Percentiles rank a stretch among this genome's conserved stretches.
Conservation (phyloP, 2,888 invertebrate species). For the Rhagonycha lutea region DNA sequence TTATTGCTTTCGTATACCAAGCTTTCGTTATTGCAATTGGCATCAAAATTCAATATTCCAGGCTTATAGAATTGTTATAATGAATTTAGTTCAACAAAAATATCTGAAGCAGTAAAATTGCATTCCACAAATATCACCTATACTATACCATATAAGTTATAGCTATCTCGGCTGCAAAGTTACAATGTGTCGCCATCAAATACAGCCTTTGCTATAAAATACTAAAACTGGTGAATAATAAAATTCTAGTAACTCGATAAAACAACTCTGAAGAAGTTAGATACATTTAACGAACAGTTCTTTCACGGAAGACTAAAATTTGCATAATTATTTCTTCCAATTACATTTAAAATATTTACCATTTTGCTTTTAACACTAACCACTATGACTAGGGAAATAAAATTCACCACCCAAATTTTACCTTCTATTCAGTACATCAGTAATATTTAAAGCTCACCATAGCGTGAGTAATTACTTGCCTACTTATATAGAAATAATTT, state of each 20-base stretch:
- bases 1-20: neutral
- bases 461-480: too few relatives aligned
- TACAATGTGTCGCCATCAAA: neutral
- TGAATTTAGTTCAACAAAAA: neutral
- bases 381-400: too few relatives aligned
- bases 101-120: neutral
- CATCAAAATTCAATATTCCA: neutral
- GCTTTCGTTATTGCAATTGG: neutral
- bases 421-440: too few relatives aligned
- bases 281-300: neutral
- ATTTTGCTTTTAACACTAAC: too few relatives aligned
- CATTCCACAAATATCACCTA: neutral
- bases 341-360: too few relatives aligned
- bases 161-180: neutral
- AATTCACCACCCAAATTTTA: too few relatives aligned
- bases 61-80: neutral
- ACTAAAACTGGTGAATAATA: neutral
- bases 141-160: neutral
- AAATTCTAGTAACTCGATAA: neutral
- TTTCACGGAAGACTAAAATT: neutral
- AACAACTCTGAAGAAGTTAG: neutral
- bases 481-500: too few relatives aligned
- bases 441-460: too few relatives aligned
- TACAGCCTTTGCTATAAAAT: neutral
- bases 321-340: neutral